Percentiles rank a stretch among this genome's conserved stretches.
These are phyloP conservation scores for Ceratina calcarata DNA, from an alignment of 1,140 invertebrate genomes.

Conservation along the genomic window DNA sequence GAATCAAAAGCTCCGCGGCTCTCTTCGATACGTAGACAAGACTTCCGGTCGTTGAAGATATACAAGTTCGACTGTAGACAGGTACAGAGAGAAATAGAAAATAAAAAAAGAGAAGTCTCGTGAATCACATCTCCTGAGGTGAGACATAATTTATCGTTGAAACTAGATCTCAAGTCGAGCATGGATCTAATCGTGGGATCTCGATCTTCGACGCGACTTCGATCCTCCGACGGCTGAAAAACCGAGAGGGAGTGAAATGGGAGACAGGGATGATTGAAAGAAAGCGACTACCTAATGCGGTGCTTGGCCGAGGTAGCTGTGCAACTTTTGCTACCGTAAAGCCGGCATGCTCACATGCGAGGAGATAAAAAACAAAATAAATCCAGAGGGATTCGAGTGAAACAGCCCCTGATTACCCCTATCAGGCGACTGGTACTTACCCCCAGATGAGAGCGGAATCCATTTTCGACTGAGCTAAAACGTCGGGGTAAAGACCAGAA, in stretches of 20 bases:
- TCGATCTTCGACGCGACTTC: conserved; percentile 16
- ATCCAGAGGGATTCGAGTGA: not conserved
- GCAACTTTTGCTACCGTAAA: conserved; percentile 36
- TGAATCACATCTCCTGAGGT: conserved; percentile 80
- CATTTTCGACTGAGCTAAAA: conserved; percentile 4
- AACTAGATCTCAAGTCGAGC: too few relatives aligned
- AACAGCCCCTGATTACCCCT: not conserved
- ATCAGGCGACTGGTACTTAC: conserved; percentile 27
- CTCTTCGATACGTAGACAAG: not conserved
- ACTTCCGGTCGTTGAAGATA: not conserved
- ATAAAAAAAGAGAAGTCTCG: conserved; percentile 15
- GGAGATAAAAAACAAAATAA: conserved; percentile 7
- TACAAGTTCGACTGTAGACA: not conserved
- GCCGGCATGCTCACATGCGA: conserved; percentile 45
- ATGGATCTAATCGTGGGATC: not conserved
- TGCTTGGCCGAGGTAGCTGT: conserved; percentile 24
- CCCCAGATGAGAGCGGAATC: not conserved
- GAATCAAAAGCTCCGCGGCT: not conserved
- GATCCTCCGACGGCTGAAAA: conserved; percentile 9
- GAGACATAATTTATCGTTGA: conserved; percentile 5
- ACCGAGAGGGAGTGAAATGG: not conserved
- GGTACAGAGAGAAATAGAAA: conserved; percentile 3
- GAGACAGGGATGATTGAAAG: not conserved
- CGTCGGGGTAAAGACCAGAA: not conserved
- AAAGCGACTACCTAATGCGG: conserved; percentile 18